These are phyloP conservation scores for Arothron firmamentum DNA, from an alignment of 2,113 vertebrate genomes.

Conservation along the genomic window DNA sequence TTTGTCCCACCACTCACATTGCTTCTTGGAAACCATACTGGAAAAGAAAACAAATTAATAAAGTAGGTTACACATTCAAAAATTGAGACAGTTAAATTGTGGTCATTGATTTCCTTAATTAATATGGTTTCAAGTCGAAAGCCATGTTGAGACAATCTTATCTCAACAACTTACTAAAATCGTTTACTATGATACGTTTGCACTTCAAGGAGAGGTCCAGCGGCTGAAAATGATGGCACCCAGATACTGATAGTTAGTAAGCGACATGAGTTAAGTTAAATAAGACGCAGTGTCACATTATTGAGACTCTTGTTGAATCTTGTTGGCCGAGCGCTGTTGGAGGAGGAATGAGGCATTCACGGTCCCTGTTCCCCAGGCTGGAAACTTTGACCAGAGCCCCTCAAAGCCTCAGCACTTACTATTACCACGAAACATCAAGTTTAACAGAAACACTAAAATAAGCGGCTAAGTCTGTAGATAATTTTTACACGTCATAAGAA, in stretches of 20 bases:
- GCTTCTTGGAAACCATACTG: not conserved
- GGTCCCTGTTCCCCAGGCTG: conserved; percentile 5
- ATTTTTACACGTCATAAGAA: too few relatives aligned
- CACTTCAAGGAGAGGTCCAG: conserved; percentile 11
- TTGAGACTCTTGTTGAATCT: conserved; percentile 34
- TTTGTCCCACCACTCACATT: not conserved
- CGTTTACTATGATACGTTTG: not conserved
- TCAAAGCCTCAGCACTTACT: conserved; percentile 11
- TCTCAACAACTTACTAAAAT: too few relatives aligned
- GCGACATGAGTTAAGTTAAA: not conserved
- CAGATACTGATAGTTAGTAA: not conserved
- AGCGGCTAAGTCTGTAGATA: too few relatives aligned
- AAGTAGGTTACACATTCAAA: too few relatives aligned
- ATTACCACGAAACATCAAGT: not conserved
- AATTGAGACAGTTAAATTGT: too few relatives aligned
- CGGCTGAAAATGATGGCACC: not conserved
- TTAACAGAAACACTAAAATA: too few relatives aligned
- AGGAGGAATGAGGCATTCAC: conserved; percentile 15
- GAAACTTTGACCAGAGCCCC: conserved; percentile 18
- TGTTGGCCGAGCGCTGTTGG: conserved; percentile 21
- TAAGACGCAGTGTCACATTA: conserved; percentile 31
- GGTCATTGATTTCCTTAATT: too few relatives aligned
- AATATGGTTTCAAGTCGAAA: too few relatives aligned
- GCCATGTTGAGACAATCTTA: too few relatives aligned
- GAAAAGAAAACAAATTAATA: too few relatives aligned